Evolutionary conservation across 2,797 vertebrate genomes (phyloP).

Genomic region (Bradypodion pumilum): DNA sequence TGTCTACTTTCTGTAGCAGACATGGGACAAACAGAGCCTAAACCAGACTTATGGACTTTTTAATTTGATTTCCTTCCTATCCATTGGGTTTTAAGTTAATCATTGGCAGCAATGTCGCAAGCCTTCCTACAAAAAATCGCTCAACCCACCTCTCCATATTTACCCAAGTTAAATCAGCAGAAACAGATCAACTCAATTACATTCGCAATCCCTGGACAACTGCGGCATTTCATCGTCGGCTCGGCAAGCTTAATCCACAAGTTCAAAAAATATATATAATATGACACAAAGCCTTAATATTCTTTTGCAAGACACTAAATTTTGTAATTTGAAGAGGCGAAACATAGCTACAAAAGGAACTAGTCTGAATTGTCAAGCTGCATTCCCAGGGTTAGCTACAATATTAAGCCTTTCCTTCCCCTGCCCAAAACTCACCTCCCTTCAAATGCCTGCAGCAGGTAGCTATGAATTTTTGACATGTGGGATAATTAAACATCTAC

Average conservation of each 20-base stretch:
- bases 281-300: constrained; percentile 55
- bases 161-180: constrained; percentile 63
- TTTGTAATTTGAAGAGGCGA: constrained; percentile 58
- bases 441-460: constrained; percentile 23
- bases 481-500: constrained; percentile 27
- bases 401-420: constrained; percentile 26
- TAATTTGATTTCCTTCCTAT: too few species aligned
- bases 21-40: too few species aligned
- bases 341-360: constrained; percentile 53
- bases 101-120: background rate
- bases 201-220: constrained; percentile 60
- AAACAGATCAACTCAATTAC: constrained; percentile 71
- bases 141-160: background rate
- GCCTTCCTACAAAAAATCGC: background rate
- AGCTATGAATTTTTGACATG: constrained; percentile 30
- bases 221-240: constrained; percentile 50
- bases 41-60: too few species aligned
- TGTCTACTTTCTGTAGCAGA: too few species aligned
- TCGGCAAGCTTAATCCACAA: constrained; percentile 61
- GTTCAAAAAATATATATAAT: constrained; percentile 53
- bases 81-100: background rate
- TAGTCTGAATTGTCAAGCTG: constrained; percentile 36
- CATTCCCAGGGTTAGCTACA: constrained; percentile 19
- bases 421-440: constrained; percentile 33
- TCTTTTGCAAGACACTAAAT: constrained; percentile 59